Evolutionary conservation across 2,113 vertebrate species (phyloP).

Genomic region (Irena cyanogastra): DNA sequence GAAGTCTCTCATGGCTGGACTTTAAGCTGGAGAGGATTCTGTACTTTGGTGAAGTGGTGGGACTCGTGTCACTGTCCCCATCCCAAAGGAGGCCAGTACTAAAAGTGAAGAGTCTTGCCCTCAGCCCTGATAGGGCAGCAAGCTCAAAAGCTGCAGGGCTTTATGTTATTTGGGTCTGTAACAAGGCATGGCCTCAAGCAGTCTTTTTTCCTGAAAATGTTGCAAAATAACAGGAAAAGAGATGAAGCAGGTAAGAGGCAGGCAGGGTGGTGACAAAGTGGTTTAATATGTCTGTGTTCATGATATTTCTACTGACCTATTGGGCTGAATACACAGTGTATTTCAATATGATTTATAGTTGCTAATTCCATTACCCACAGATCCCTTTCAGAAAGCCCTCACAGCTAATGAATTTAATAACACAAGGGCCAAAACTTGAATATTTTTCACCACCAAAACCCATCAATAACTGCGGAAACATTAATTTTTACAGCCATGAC

Average conservation of each 20-base stretch:
- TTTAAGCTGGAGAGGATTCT: not conserved
- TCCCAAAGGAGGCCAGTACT: not conserved
- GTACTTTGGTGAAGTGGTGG: not conserved
- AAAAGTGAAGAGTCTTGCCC: not conserved
- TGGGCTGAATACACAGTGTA: not conserved
- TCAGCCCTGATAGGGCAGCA: not conserved
- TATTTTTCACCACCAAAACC: not conserved
- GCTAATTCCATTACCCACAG: constrained; percentile 19
- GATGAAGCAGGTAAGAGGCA: not conserved
- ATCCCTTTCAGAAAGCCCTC: constrained; percentile 21
- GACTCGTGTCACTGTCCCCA: not conserved
- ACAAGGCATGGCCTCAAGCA: not conserved
- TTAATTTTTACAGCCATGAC: constrained; percentile 24
- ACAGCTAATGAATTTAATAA: constrained; percentile 46
- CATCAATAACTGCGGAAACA: constrained; percentile 31
- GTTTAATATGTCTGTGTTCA: not conserved
- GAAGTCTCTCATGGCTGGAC: not conserved
- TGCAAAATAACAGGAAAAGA: constrained; percentile 15
- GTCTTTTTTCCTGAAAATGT: not conserved
- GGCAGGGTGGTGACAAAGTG: constrained; percentile 17
- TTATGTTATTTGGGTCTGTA: not conserved
- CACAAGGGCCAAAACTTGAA: constrained; percentile 32
- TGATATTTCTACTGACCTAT: not conserved
- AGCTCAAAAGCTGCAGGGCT: not conserved
- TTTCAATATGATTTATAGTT: constrained; percentile 28